Base-by-base conservation (phyloP, 2,113 vertebrate species). In the Ammospiza caudacuta region DNA sequence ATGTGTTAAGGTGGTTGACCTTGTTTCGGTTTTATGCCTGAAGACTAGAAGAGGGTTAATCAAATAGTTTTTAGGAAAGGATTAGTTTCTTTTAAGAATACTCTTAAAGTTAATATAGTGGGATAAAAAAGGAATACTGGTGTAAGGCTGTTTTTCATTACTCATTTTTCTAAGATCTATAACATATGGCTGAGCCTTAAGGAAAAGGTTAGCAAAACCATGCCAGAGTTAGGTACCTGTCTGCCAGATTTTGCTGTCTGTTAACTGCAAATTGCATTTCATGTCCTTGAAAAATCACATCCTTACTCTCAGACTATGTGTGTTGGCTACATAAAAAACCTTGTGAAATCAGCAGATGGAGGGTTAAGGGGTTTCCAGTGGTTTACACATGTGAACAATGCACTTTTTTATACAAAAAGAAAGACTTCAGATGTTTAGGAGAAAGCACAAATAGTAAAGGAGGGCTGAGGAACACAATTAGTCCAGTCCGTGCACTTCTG, bases 101-200 rank as follows among this genome's bases (percentile, higher is more conserved):
- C 23, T 78, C 62, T 58, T 74, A 37, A 78, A 75, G 66, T 72
- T 86, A 92, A 81, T 78, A 91, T 84, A 87, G 47, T 55, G 27
- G 54, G 49, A 68, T 91, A 63, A 81, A 84, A 69, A 87, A 87
- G 20, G 43, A 91, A 22, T 67, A 63, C 44, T 76, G 13, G 15
- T 92, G 41, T 79, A 47, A 87, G 67, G 29, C 52, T 87, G 74
- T 43, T 92, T 87, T 87, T 84, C 47, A 35, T 92, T 93, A 83
- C 64, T 74, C 4, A 11, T 70, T 82, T 80, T 72, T 57, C 72
- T 67, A 43, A 41, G 37, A 85, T 87, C 51, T 83, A 1, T 59
- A 89, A 64, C 58, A 52, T 25, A 80, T 84, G 64, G 14, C 39
- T 58, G 28, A 81, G 22, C 69, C 11, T 88, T 70, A 67, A 66